Evolutionary conservation across 2,113 vertebrate species (phyloP), one percentile per base, ranked within the genome.

Genomic region (Poeciliopsis prolifica): DNA sequence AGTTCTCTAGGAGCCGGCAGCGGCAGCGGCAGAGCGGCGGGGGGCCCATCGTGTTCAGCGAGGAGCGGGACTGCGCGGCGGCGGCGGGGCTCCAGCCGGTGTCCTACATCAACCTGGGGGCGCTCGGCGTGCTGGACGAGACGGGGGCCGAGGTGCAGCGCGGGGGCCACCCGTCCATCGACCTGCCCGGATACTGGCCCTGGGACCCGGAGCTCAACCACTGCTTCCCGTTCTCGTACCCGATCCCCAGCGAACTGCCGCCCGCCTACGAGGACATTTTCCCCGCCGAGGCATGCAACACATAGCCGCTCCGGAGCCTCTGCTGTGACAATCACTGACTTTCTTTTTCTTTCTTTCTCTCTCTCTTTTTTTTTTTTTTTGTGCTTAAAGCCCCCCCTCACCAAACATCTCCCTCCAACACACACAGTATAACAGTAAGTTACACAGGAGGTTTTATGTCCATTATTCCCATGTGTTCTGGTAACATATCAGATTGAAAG

Each of bases 241-340:
- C 96, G 70, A 90, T 96, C 40, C 95, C 96, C 68, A 95, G 90
- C 77, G 96, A 98, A 86, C 93, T 94, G 61, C 95, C 96, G 22
- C 96, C 96, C 4, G 94, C 96, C 1, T 97, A 97, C 76, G 96
- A 97, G n/a, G 96, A 97, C 88, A 96, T 97, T 84, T 97, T 96
- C 89, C 96, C 96, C 60, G 91, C 93, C 37, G 95, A 95, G 85
- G 87, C 91, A 11, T 75, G 94, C 82, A 87, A 88, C 93, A 92
- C 86, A 89, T 92, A 91, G 84, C 82, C 62, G 79, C 88, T 72
- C 70, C 29, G 75, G 80, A 84, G 78, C 35, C 72, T 75, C 75
- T 69, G 79, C 86, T 70, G 72, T 85, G 87, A 88, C 88, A 88
- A 88, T 88, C 88, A 83, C 12, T 80, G 80, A 85, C 84, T 81